Evolutionary conservation across 2,113 vertebrate species (phyloP).

Genomic region (Tyto alba): DNA sequence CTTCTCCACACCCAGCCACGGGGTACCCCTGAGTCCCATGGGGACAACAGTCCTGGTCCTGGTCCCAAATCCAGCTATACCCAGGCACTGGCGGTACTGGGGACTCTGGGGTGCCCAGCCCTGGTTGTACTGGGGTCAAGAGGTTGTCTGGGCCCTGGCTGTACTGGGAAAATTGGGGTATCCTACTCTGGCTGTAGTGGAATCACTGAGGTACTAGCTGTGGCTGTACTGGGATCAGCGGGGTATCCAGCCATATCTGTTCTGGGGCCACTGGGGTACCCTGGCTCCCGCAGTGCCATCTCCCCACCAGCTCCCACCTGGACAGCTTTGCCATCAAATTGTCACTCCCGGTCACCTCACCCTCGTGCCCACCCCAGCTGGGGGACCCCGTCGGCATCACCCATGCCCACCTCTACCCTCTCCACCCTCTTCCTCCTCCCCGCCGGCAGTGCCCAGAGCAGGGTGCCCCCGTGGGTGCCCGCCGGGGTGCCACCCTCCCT

Average conservation of each 20-base stretch:
- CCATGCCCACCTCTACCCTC: not conserved
- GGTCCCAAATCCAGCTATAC: not conserved
- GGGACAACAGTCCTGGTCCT: not conserved
- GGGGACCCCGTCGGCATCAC: not conserved
- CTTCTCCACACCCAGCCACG: not conserved
- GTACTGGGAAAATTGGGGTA: not conserved
- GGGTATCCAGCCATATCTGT: not conserved
- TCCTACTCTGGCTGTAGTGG: not conserved
- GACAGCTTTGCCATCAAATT: not conserved
- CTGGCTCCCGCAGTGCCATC: accelerated
- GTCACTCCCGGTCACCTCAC: not conserved
- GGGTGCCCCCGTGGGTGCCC: not conserved
- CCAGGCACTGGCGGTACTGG: not conserved
- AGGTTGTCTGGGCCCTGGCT: too few relatives aligned
- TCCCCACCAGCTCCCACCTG: not conserved
- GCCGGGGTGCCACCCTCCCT: not conserved
- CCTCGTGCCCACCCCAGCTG: not conserved
- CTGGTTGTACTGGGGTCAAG: not conserved
- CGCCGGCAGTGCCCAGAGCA: accelerated
- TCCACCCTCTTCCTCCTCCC: not conserved
- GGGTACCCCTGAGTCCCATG: not conserved
- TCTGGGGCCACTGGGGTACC: not conserved
- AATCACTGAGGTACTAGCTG: too few relatives aligned
- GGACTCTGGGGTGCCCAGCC: not conserved
- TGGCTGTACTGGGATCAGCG: not conserved